Conservation (phyloP, 2,888 invertebrate genomes). For the Drosophila bunnanda region DNA sequence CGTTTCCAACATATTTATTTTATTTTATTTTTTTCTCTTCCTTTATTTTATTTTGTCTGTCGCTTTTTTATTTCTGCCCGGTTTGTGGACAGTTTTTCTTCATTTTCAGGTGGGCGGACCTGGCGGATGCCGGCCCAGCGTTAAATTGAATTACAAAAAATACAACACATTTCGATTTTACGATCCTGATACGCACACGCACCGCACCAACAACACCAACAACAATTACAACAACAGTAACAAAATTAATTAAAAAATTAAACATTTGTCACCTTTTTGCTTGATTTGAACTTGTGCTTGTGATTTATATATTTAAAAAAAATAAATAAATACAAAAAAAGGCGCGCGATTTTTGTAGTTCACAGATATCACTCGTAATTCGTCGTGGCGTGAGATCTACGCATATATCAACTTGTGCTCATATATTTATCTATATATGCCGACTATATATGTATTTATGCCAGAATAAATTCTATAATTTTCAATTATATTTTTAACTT, state of each 20-base stretch:
- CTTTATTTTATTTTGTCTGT: constrained; percentile 7
- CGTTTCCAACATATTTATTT: constrained; percentile 34
- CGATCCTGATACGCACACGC: constrained; percentile 59
- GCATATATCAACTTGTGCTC: constrained; percentile 16
- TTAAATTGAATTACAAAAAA: constrained; percentile 31
- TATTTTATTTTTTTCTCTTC: too few species aligned
- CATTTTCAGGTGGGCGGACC: constrained; percentile 73
- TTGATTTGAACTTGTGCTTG: constrained; percentile 9
- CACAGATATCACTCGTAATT: constrained; percentile 9
- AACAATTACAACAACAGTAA: constrained; percentile 13
- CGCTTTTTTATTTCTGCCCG: constrained; percentile 20
- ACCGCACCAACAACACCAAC: constrained; percentile 35
- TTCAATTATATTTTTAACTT: constrained; percentile 27
- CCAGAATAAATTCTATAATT: constrained; percentile 37
- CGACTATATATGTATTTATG: constrained; percentile 6
- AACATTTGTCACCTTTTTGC: constrained; percentile 59
- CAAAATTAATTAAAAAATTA: constrained; percentile 19
- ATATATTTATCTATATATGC: constrained; percentile 13
- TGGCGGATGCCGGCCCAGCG: constrained; percentile 53
- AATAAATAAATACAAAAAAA: constrained; percentile 17
- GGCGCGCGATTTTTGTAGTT: constrained; percentile 62
- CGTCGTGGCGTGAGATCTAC: constrained; percentile 16
- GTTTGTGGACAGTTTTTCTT: constrained; percentile 24
- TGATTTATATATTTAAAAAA: constrained; percentile 40
- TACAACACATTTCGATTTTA: constrained; percentile 38